Evolutionary conservation across 1,140 invertebrate genomes (phyloP).

Genomic region (Ips nitidus): DNA sequence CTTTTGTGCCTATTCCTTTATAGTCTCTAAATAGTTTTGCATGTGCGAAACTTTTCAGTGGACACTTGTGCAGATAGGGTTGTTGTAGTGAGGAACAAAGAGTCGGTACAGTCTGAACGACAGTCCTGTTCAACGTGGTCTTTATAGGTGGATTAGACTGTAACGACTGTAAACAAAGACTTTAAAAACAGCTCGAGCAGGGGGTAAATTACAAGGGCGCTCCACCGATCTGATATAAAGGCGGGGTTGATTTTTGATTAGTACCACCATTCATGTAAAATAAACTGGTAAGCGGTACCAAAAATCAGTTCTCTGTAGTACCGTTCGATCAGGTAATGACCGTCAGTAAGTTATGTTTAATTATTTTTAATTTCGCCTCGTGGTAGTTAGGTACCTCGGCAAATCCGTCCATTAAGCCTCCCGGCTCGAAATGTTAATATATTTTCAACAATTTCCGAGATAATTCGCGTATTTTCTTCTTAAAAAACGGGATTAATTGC

Average conservation of each 20-base stretch:
- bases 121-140: not conserved
- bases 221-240: not conserved
- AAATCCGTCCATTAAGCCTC: conserved; percentile 12
- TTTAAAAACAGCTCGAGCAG: conserved; percentile 2
- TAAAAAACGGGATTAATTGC: too few species aligned
- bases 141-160: not conserved
- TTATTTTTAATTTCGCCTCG: conserved; percentile 34
- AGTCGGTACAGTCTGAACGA: not conserved
- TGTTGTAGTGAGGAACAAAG: not conserved
- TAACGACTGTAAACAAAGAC: not conserved
- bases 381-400: conserved; percentile 17
- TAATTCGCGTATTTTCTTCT: not conserved
- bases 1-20: not conserved
- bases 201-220: conserved; percentile 15
- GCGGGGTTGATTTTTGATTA: conserved; percentile 17
- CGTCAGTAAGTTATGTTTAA: conserved; percentile 34
- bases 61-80: conserved; percentile 13
- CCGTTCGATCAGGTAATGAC: conserved; percentile 27
- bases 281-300: conserved; percentile 18
- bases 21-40: not conserved
- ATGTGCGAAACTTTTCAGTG: conserved; percentile 9
- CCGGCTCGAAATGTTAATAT: conserved; percentile 6
- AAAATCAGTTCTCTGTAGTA: conserved; percentile 12
- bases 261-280: conserved; percentile 22
- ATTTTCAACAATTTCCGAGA: conserved; percentile 1